Evolutionary conservation across 2,113 vertebrate species (phyloP).

Genomic region (Carassius gibelio): DNA sequence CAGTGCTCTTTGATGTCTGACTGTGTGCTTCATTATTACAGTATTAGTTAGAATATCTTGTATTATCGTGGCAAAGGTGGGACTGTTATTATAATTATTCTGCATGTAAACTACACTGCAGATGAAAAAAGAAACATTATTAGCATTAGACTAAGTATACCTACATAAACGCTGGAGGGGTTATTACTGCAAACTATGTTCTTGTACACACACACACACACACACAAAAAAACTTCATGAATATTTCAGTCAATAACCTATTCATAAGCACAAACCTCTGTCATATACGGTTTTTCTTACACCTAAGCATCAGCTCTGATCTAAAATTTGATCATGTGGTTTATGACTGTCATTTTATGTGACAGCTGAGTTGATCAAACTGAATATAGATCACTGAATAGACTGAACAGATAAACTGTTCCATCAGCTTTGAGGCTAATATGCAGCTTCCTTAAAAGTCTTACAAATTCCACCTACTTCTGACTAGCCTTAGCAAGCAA

Average conservation of each 20-base stretch:
- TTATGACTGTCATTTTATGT: not conserved
- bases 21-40: conserved; percentile 56
- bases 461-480: too few relatives aligned
- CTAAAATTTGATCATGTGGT: not conserved
- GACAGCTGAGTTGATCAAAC: not conserved
- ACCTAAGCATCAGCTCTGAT: not conserved
- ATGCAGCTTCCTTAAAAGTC: not conserved
- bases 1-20: conserved; percentile 56
- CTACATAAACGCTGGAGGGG: not conserved
- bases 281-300: not conserved
- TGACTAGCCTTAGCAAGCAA: too few relatives aligned
- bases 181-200: not conserved
- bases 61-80: conserved; percentile 47
- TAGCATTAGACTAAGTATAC: conserved; percentile 38
- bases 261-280: not conserved
- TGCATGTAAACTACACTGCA: conserved; percentile 45
- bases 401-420: not conserved
- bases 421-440: not conserved
- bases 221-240: not conserved
- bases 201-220: not conserved
- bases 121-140: conserved; percentile 37
- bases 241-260: not conserved
- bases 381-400: not conserved
- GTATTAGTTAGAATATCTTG: conserved; percentile 53
- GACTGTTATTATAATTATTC: conserved; percentile 45